Evolutionary conservation across 2,888 invertebrate genomes (phyloP), one percentile per base, ranked within the genome.

Genomic region (Petrophora chlorosata): DNA sequence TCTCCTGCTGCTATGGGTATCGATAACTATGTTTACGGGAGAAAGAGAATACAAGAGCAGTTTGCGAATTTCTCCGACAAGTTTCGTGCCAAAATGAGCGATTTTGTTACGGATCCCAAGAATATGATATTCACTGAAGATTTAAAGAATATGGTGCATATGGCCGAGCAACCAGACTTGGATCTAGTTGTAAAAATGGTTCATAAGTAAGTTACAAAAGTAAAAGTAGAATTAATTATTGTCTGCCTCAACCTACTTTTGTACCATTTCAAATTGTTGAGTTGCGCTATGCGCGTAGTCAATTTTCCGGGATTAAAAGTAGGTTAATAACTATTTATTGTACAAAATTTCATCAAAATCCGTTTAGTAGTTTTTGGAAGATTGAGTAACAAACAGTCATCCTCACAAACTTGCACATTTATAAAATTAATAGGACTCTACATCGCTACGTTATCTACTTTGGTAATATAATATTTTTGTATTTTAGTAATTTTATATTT

Each of bases 61-160:
- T 94, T 95, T 76, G 60, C 78, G 1, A 92, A 91, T 67, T 91
- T 93, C 57, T 71, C 89, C 17, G 93, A 94, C 0, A 93, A 93
- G 54, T 96, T 96, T 74, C 91, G 91, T 47, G 63, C 74, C 0
- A 95, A 95, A 83, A 96, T 97, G 95, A 76, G 66, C 7, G 92
- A 93, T 40, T 94, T 93, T 73, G 82, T 92, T 0, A 61, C 79
- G 2, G 85, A 92, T 9, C 79, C 91, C 0, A 91, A 91, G 53
- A 92, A 91, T 59, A 92, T 95, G 92, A 92, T 97, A 56, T 97
- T 96, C 68, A 95, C 96, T 3, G 96, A 96, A 83, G 97, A 97
- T 79, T 82, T 97, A 7, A 96, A 96, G 76, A 95, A 95, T 72
- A 94, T 96, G 92, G 73, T 95, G 3, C 94, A 96, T 69, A 76